Base-by-base conservation (phyloP, 1,140 invertebrate genomes). In the Drosophila malerkotliana region DNA sequence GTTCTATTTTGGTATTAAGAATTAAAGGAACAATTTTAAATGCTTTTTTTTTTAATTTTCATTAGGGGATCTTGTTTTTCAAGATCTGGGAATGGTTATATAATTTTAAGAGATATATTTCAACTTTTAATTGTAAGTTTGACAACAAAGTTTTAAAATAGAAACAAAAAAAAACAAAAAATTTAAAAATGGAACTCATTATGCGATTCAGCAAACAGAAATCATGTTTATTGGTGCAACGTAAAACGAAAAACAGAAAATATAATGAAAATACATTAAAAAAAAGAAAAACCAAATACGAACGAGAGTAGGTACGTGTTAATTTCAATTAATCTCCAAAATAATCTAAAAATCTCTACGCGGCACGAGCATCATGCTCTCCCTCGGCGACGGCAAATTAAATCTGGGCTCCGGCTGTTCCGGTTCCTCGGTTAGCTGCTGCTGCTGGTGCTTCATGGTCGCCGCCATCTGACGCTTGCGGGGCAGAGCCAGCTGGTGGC, bases 171-270 rank as follows among this genome's bases (percentile, higher is more conserved):
- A 21, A 21, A 21, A 21, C 3, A 0, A 21, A 21, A 21, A 21
- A 21, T 21, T 21, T 21, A 21, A 21, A 21, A 21, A 21, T 3
- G 3, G 2, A 21, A 3, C 21, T n/a, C 4, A 47, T 47, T 10
- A 1, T 47, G 15, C 18, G 3, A 24, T 47, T 47, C 18, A 52
- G 63, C 56, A 48, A 63, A 45, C 34, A 24, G 14, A 57, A 12
- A 10, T 48, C 21, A 32, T 44, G 51, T 67, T 61, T 61, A 61
- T 67, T 64, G n/a, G 21, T 9, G 24, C 30, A 58, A 58, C 44
- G 18, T 63, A 64, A 67, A 64, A 67, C 60, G 62, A 34, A 67
- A 52, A 41, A 64, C 60, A 67, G 47, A 67, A 64, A 41, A 64
- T 64, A 3, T 26, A 53, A 24, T 14, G 45, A 15, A 15, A 67